Base-by-base conservation (phyloP, 2,797 vertebrate species). In the Hylomyscus alleni region DNA sequence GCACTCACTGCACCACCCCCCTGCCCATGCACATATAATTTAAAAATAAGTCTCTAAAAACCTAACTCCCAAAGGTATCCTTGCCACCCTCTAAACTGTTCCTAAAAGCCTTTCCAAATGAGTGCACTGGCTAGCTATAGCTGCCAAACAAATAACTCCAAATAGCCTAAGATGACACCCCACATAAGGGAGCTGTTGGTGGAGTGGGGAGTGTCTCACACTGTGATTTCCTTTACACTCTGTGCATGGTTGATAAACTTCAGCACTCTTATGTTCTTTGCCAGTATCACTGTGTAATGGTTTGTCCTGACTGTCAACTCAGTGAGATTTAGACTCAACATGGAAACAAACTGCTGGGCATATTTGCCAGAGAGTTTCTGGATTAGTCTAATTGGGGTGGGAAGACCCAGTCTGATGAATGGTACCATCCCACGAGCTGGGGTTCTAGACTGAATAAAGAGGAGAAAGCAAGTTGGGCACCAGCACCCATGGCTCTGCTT, bases 261-360 rank as follows among this genome's bases (percentile, higher is more conserved):
- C 29, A n/a, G 37, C 4, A 1, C n/a, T n/a, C 44, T 37, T 10
- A 4, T 1, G 0, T 40, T 40, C 34, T 3, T 26, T 19, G 47
- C 19, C 56, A 60, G 14, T 52, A 13, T 24, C 40, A 40, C 37
- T 52, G 6, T 52, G 14, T 56, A 47, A 69, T 69, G 12, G 12
- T 37, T 86, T 13, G 34, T 86, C 47, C 44, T 40, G 22, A 37
- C 78, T 52, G 65, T 67, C 83, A 86, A 15, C 15, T 52, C n/a
- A 31, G 52, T 69, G 83, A 69, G 20, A 24, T 37, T 86, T 86
- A 72, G 47, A 54, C 12, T 86, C 34, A 37, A 1, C 12, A 9
- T 37, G 84, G 50, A 69, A 10, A 72, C 84, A 52, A n/a, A 69
- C 47, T 26, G 8, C 47, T 52, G 47, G 31, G 31, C 2, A 3